phyloP scores from a whole-genome alignment of 2,888 invertebrate species.

The Hirtodrosophila trivittata region DNA sequence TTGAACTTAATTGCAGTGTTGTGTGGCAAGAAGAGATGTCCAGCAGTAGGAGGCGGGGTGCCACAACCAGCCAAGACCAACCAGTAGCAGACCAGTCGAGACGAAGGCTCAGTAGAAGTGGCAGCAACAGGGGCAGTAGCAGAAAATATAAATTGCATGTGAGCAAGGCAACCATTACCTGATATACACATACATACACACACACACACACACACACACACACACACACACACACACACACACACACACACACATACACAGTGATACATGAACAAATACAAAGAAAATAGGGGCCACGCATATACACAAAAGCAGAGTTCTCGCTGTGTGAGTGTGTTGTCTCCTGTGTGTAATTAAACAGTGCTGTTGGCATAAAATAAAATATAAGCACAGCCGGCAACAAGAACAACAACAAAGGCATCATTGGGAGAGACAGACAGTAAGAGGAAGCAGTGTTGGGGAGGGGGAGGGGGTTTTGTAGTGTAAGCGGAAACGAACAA shows the following conservation, averaged over 20 bases:
- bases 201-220: conserved; percentile 15
- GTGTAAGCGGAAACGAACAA: conserved; percentile 69
- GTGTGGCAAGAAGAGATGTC: conserved; percentile 9
- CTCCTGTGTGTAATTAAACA: conserved; percentile 79
- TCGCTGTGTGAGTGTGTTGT: conserved; percentile 48
- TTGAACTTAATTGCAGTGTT: conserved; percentile 73
- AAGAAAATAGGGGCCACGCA: conserved; percentile 8
- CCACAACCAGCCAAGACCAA: conserved; percentile 17
- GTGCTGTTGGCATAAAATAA: conserved; percentile 79
- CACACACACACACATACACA: conserved; percentile 23
- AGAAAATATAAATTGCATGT: conserved; percentile 75
- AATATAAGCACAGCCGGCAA: conserved; percentile 70
- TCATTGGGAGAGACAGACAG: conserved; percentile 19
- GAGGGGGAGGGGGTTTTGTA: not conserved
- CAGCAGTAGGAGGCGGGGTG: not conserved
- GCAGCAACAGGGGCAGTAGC: conserved; percentile 30
- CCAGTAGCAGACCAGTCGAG: conserved; percentile 14
- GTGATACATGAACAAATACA: conserved; percentile 2
- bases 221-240: conserved; percentile 24
- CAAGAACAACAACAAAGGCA: conserved; percentile 31
- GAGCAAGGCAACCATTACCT: conserved; percentile 74
- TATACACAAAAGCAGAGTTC: conserved; percentile 24
- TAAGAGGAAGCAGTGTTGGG: not conserved
- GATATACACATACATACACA: conserved; percentile 43
- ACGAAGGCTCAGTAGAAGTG: conserved; percentile 50